Evolutionary conservation across 2,797 vertebrate species (phyloP).

Genomic region (Crypturellus tataupa): DNA sequence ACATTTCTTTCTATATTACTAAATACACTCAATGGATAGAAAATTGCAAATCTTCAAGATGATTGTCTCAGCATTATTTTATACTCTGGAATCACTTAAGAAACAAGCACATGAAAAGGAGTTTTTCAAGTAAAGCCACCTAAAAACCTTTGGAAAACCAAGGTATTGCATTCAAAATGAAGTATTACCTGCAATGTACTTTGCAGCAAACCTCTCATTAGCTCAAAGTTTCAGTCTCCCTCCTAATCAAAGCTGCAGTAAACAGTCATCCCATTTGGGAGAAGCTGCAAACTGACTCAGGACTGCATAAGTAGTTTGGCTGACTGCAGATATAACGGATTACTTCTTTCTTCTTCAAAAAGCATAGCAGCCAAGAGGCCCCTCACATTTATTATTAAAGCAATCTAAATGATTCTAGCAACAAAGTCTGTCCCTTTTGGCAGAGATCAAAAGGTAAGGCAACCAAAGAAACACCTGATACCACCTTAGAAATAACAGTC

Average conservation of each 20-base stretch:
- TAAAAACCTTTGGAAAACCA: neutral
- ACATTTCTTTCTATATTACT: neutral
- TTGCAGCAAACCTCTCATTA: neutral
- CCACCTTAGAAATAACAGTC: neutral
- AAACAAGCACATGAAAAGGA: neutral
- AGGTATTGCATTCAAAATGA: neutral
- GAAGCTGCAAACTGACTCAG: neutral
- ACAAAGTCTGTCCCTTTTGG: neutral
- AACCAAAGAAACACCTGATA: neutral
- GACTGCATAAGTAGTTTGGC: neutral
- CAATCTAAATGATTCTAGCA: neutral
- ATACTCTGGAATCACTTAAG: neutral
- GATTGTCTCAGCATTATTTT: neutral
- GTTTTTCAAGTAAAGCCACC: neutral
- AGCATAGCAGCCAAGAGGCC: neutral
- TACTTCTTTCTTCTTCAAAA: neutral
- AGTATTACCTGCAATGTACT: neutral
- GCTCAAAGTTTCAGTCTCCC: neutral
- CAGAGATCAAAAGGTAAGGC: neutral
- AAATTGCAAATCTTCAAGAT: neutral
- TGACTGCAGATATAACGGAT: neutral
- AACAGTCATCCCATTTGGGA: fast-evolving
- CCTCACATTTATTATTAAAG: neutral
- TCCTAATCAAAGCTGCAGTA: neutral
- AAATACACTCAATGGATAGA: neutral